Evolutionary conservation across 2,888 invertebrate genomes (phyloP).

Genomic region (Alloscopus bannaensis): DNA sequence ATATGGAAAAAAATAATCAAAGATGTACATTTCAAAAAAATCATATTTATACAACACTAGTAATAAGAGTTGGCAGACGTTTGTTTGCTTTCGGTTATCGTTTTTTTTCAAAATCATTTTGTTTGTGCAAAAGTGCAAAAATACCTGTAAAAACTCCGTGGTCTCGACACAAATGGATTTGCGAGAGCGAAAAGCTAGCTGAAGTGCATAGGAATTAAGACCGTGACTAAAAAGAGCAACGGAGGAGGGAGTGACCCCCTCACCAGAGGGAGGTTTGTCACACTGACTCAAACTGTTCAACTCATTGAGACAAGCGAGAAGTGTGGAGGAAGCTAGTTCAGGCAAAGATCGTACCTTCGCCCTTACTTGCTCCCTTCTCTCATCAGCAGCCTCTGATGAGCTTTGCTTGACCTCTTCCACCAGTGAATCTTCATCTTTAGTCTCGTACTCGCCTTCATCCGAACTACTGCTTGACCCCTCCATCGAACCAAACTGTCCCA

Average conservation of each 20-base stretch:
- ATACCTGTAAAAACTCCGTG: conserved; percentile 73
- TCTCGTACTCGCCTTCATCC: conserved; percentile 73
- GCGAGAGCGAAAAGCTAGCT: conserved; percentile 73
- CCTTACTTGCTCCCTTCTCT: conserved; percentile 70
- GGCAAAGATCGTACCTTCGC: conserved; percentile 73
- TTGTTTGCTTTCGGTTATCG: conserved; percentile 8
- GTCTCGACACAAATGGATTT: conserved; percentile 73
- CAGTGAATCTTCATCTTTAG: conserved; percentile 69
- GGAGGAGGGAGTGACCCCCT: conserved; percentile 65
- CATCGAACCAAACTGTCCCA: conserved; percentile 71
- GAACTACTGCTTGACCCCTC: conserved; percentile 73
- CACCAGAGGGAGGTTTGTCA: conserved; percentile 60
- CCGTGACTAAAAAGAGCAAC: conserved; percentile 65
- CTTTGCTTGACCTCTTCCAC: conserved; percentile 63
- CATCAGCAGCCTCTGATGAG: conserved; percentile 63
- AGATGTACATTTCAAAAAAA: conserved; percentile 9
- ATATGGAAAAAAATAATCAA: conserved; percentile 8
- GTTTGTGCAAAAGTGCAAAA: conserved; percentile 25
- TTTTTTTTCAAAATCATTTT: conserved; percentile 27
- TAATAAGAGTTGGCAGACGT: conserved; percentile 3
- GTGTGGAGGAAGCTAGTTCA: conserved; percentile 71
- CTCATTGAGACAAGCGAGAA: conserved; percentile 69
- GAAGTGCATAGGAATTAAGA: conserved; percentile 70
- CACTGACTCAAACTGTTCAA: conserved; percentile 65
- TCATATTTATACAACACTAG: conserved; percentile 5